A percentile compares a stretch with the other conserved stretches of the same genome.
Conservation (phyloP, 2,888 invertebrate species). For the Furcula furcula region DNA sequence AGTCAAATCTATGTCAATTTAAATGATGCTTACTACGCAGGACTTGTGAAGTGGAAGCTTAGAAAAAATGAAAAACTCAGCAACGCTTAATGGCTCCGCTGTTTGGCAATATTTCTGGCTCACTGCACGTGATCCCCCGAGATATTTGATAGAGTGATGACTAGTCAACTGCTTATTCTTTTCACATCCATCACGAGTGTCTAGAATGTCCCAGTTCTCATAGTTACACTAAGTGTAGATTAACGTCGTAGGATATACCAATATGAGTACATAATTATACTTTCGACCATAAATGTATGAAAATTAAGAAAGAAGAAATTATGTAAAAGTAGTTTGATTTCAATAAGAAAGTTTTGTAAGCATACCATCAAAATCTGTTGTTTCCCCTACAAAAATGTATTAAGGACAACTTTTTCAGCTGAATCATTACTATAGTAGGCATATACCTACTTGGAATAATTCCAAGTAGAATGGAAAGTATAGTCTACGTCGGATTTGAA, state of each 20-base stretch:
- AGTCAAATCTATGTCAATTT: neutral
- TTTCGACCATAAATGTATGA: too few species aligned
- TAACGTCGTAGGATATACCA: slow-evolving; percentile 13
- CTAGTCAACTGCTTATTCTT: slow-evolving; percentile 41
- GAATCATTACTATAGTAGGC: too few species aligned
- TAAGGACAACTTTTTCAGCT: too few species aligned
- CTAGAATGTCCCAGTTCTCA: slow-evolving; percentile 24
- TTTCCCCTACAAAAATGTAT: too few species aligned
- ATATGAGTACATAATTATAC: neutral
- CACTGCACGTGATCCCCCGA: slow-evolving; percentile 31
- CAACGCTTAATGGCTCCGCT: slow-evolving; percentile 12
- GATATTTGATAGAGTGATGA: slow-evolving; percentile 42
- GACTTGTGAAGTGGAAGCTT: slow-evolving; percentile 2
- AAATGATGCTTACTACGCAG: neutral
- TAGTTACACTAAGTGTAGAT: slow-evolving; percentile 31
- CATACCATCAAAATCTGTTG: too few species aligned
- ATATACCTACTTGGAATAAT: too few species aligned
- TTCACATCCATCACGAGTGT: slow-evolving; percentile 44
- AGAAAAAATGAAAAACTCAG: slow-evolving; percentile 15
- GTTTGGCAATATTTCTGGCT: slow-evolving; percentile 23
- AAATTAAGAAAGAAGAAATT: too few species aligned
- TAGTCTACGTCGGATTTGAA: too few species aligned
- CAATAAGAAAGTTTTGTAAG: too few species aligned
- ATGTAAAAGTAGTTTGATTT: too few species aligned
- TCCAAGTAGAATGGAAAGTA: too few species aligned